Evolutionary conservation across 2,797 vertebrate species (phyloP).

Genomic region (Xiphorhynchus erythropygius): DNA sequence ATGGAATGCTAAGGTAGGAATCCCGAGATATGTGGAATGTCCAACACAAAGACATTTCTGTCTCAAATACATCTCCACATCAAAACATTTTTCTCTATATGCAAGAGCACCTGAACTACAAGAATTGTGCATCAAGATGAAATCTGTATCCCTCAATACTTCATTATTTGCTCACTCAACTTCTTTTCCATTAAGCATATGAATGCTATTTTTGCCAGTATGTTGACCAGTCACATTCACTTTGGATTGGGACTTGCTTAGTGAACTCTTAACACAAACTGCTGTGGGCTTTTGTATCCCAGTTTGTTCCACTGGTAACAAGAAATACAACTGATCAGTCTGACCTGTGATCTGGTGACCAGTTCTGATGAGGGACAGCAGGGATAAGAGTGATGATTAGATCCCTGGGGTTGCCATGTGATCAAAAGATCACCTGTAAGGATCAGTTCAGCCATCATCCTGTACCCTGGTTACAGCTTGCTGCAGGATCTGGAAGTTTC

Average conservation of each 20-base stretch:
- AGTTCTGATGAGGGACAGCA: background rate
- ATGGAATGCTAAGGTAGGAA: background rate
- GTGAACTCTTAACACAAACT: background rate
- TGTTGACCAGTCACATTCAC: background rate
- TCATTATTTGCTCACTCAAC: background rate
- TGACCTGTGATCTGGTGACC: background rate
- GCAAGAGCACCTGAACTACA: background rate
- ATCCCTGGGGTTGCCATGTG: background rate
- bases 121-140: rapidly evolving
- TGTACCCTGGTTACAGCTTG: background rate
- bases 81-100: background rate
- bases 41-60: background rate
- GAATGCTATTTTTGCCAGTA: background rate
- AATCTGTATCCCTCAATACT: background rate
- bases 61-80: background rate
- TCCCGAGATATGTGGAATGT: background rate
- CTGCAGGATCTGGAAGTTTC: background rate
- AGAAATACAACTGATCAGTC: background rate
- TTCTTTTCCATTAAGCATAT: background rate
- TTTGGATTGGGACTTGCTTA: background rate
- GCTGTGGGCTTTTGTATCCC: background rate
- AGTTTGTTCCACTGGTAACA: background rate
- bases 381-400: background rate
- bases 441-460: background rate
- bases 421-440: background rate